A percentile compares a stretch with the other conserved stretches of the same genome.
phyloP scores from a whole-genome alignment of 2,888 invertebrate genomes.

The Clitarchus hookeri region DNA sequence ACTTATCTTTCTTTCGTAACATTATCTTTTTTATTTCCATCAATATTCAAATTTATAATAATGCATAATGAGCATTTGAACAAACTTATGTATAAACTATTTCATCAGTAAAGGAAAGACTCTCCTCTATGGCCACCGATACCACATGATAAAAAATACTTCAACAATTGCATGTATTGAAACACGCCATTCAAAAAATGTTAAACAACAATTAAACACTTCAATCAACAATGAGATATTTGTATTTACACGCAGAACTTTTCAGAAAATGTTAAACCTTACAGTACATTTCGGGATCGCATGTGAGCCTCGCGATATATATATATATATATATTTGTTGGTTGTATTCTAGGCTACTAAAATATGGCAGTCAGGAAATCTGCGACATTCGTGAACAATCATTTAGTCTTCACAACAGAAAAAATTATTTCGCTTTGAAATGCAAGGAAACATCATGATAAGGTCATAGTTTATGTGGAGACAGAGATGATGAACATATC shows the following conservation, averaged over 20 bases:
- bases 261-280: neutral
- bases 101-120: neutral
- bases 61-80: neutral
- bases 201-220: neutral
- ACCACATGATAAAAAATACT: neutral
- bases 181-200: neutral
- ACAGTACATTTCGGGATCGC: neutral
- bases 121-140: neutral
- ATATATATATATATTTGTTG: neutral
- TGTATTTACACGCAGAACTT: conserved; percentile 1
- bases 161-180: neutral
- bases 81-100: neutral
- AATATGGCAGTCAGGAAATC: neutral
- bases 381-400: neutral
- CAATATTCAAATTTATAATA: conserved; percentile 2
- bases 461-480: neutral
- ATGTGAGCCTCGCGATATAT: neutral
- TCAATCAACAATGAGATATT: conserved; percentile 7
- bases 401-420: neutral
- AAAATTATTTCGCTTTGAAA: neutral
- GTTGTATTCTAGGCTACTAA: neutral
- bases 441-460: neutral
- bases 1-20: neutral
- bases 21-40: neutral
- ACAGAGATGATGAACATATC: neutral